Base-by-base conservation (phyloP, 2,888 invertebrate species). In the Tanaodytes sp. region DNA sequence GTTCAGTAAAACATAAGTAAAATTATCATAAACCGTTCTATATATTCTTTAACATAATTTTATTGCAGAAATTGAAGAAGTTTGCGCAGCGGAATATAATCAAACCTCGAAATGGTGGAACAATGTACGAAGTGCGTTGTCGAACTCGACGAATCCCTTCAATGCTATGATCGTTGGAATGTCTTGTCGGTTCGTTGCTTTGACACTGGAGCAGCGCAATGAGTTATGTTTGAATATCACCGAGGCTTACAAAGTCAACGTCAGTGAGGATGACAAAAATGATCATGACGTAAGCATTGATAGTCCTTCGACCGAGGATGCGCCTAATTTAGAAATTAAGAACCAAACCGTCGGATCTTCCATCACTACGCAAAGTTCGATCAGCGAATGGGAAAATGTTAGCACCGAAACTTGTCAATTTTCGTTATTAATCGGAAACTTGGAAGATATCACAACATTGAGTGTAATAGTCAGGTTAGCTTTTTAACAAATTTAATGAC, bases 321-420 rank as follows among this genome's bases (percentile, higher is more conserved):
- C 91, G 88, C 58, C 65, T n/a, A 64, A 49, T 39, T 59, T 54
- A 9, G 48, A 59, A 39, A 39, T 49, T 15, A 48, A 52, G 14
- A 64, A 31, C n/a, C 16, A 12, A 4, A 57, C 51, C n/a, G 18
- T 54, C n/a, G 43, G 14, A 2, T 61, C 55, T 55, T 59, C 64
- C 16, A 43, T 58, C 15, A 54, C 51, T n/a, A 51, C 61, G 16
- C 76, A 75, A 19, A 81, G 77, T 69, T 79, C 76, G 9, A 75
- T 78, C 1, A 82, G 80, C 49, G 89, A 87, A 39, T 96, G 94
- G 94, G 94, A 94, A 82, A 90, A 91, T 52, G 90, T 96, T 52
- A 92, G 94, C 1, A 90, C 92, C 73, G 97, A 97, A 80, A 90
- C 91, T 76, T 92, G 95, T 37, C 91, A 93, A 80, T 97, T 97